Base-by-base conservation (phyloP, 2,113 vertebrate species). In the Euleptes europaea region DNA sequence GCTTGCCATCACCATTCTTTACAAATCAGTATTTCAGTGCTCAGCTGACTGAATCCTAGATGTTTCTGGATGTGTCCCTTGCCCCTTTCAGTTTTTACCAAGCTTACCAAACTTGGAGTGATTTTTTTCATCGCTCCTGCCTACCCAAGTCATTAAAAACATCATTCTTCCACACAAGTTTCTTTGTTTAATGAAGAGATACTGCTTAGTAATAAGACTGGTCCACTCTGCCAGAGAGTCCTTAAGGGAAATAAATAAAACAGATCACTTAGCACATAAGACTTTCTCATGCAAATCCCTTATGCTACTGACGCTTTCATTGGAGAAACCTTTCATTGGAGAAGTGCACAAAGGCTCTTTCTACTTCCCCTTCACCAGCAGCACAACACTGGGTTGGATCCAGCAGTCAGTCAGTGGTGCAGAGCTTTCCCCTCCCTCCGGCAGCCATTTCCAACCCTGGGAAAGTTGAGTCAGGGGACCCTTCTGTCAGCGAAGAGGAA, bases 181-280 rank as follows among this genome's bases (percentile, higher is more conserved):
- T 88, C 67, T 87, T 83, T 78, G 1, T 93, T 94, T 93, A 92
- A 92, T 93, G 85, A 1, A 26, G 88, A 92, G 78, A 87, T 86
- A 74, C 86, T 91, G 89, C 31, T 57, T 2, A 38, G 79, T 74
- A 14, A 88, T 67, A 83, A 83, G 33, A 85, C 6, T 84, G 75
- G 84, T 80, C 83, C 63, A 35, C 70, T 60, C 54, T 15, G 21
- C 7, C 8, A 0, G 3, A 87, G 13, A 26, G 70, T 85, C 49
- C 85, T 87, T 83, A 72, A 66, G 72, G 42, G 78, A 86, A 72
- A 72, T 47, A 63, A 69, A 65, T 26, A 78, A 60, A 83, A 73
- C 35, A 73, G 26, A 35, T 89, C 28, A 14, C 1, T 13, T 57
- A 3, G 71, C 76, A 65, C 49, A 19, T 0, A 84, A 75, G 69